Evolutionary conservation across 2,888 invertebrate species (phyloP).

Genomic region (Andrena hattorfiana): DNA sequence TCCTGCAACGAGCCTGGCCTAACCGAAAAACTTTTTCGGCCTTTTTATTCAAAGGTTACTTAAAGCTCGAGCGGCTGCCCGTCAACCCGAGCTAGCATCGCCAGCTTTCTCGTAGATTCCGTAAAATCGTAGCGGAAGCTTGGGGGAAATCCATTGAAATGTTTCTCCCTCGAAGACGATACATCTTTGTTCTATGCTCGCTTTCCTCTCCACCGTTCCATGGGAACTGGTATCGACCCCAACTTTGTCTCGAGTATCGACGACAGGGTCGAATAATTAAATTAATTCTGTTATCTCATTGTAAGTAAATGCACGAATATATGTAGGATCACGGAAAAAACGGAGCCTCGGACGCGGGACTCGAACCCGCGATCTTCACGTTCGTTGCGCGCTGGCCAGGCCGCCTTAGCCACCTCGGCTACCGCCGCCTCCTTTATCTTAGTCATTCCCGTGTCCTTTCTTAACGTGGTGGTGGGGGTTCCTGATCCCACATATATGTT

Average conservation of each 20-base stretch:
- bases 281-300: neutral
- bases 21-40: conserved; percentile 55
- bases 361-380: too few species aligned
- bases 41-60: conserved; percentile 59
- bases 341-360: too few species aligned
- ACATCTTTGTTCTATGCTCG: neutral
- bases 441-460: too few species aligned
- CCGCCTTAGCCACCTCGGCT: too few species aligned
- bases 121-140: neutral
- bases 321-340: too few species aligned
- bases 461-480: too few species aligned
- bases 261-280: neutral
- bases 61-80: conserved; percentile 29
- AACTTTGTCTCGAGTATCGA: neutral
- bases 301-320: neutral
- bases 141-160: conserved; percentile 23
- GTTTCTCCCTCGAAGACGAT: neutral
- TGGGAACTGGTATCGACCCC: neutral
- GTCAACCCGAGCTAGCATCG: too few species aligned
- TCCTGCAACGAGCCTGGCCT: conserved; percentile 33
- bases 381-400: too few species aligned
- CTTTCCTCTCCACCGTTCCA: neutral
- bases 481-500: too few species aligned
- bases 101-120: conserved; percentile 4
- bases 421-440: too few species aligned